Base-by-base conservation (phyloP, 2,113 vertebrate species). In the Semicossyphus pulcher region DNA sequence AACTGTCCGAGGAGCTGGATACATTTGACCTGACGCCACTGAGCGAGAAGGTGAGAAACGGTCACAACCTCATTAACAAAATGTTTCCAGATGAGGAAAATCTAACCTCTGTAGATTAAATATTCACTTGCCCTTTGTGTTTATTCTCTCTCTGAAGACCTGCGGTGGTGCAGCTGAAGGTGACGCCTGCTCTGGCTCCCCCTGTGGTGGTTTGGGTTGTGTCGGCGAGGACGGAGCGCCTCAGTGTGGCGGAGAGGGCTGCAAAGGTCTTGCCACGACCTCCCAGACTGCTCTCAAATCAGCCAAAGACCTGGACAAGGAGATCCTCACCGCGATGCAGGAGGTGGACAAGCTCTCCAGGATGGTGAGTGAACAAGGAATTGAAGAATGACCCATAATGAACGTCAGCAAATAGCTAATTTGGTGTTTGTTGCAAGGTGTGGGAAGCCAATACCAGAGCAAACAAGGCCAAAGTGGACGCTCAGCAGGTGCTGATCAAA, bases 331-430 rank as follows among this genome's bases (percentile, higher is more conserved):
- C 4, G 95, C 96, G 0, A 90, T 98, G 86, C 93, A 94, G 76
- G 97, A 99, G 76, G 96, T 98, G 74, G 96, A 98, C 81, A 94
- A 97, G 85, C 97, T 99, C 70, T 97, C 96, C 71, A 95, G 93
- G 88, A 94, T 95, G 97, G 98, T 98, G 91, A 81, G 89, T 63
- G n/a, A 18, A 25, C 11, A 0, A 16, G 1, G 5, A 1, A 4
- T 18, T 0, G 5, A 3, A 9, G 16, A 48, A 29, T 23, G 25
- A 31, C 14, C 54, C 1, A 23, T n/a, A 21, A 12, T 29, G 4
- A n/a, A 21, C 3, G 10, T 8, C 44, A 56, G 10, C 1, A 5
- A 5, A 8, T 34, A 0, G 3, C 10, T 8, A 34, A 42, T 31
- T 14, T 11, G 12, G 23, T n/a, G n/a, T 47, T 37, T 20, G 21